Percentiles rank a stretch among this genome's conserved stretches.
Conservation (phyloP, 2,888 invertebrate genomes). For the Achlya flavicornis region DNA sequence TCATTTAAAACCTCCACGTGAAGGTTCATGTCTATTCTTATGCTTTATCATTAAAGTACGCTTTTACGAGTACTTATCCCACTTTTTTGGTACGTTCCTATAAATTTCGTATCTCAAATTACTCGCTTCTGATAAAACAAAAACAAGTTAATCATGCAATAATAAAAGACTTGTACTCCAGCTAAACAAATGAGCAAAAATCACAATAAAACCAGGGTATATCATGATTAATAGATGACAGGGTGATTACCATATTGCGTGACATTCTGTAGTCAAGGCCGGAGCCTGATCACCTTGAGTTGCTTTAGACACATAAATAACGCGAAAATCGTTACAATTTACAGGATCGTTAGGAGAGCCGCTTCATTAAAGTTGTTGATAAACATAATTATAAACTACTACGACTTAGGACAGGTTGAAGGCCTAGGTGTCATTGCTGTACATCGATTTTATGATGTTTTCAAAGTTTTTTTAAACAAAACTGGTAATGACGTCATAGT, state of each 20-base stretch:
- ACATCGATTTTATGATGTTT: slow-evolving; percentile 16
- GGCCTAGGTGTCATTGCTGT: background rate
- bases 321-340: slow-evolving; percentile 22
- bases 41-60: background rate
- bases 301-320: slow-evolving; percentile 36
- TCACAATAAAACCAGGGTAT: slow-evolving; percentile 1
- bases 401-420: slow-evolving; percentile 11
- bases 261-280: slow-evolving; percentile 34
- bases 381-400: slow-evolving; percentile 11
- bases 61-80: background rate
- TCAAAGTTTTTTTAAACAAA: no score
- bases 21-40: background rate
- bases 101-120: background rate
- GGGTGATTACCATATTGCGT: slow-evolving; percentile 37
- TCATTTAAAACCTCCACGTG: background rate
- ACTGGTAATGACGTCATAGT: no score
- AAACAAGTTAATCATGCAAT: background rate
- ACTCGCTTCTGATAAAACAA: background rate
- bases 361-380: slow-evolving; percentile 25
- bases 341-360: slow-evolving; percentile 19
- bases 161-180: background rate
- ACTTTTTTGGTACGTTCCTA: background rate
- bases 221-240: slow-evolving; percentile 5
- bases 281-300: slow-evolving; percentile 39
- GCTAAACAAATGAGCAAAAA: slow-evolving; percentile 9